A percentile compares a stretch with the other conserved stretches of the same genome.
Conservation (phyloP, 1,140 invertebrate genomes). For the Polyergus mexicanus region DNA sequence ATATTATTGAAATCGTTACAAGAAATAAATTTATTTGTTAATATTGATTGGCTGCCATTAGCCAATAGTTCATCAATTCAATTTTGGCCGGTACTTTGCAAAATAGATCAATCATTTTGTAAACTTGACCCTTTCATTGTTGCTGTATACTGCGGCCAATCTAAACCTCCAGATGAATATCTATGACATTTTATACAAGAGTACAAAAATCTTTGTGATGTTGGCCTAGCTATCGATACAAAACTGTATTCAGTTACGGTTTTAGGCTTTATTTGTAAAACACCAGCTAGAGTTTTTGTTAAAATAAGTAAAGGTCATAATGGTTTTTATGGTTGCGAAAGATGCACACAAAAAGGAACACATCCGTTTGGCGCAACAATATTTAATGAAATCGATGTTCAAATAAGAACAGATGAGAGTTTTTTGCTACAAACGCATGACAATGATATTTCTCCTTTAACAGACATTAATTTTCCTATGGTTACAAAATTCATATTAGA, state of each 20-base stretch:
- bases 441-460: conserved; percentile 20
- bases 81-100: conserved; percentile 27
- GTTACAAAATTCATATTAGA: conserved; percentile 29
- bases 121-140: conserved; percentile 21
- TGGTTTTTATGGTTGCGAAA: conserved; percentile 20
- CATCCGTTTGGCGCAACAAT: conserved; percentile 30
- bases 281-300: conserved; percentile 4
- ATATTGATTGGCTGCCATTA: conserved; percentile 16
- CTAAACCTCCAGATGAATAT: conserved; percentile 25
- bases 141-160: conserved; percentile 25
- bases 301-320: conserved; percentile 17
- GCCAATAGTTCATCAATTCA: conserved; percentile 13
- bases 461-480: conserved; percentile 20
- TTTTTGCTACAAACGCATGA: not conserved
- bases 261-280: conserved; percentile 6
- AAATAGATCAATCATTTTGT: conserved; percentile 25
- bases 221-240: not conserved
- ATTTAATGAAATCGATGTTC: conserved; percentile 13
- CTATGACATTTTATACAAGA: conserved; percentile 16
- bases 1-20: not conserved
- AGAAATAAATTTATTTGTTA: conserved; percentile 15
- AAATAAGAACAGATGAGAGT: not conserved
- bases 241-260: conserved; percentile 6
- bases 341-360: conserved; percentile 4
- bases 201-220: not conserved